Evolutionary conservation across 2,113 vertebrate species (phyloP).

Genomic region (Microtus montanus): DNA sequence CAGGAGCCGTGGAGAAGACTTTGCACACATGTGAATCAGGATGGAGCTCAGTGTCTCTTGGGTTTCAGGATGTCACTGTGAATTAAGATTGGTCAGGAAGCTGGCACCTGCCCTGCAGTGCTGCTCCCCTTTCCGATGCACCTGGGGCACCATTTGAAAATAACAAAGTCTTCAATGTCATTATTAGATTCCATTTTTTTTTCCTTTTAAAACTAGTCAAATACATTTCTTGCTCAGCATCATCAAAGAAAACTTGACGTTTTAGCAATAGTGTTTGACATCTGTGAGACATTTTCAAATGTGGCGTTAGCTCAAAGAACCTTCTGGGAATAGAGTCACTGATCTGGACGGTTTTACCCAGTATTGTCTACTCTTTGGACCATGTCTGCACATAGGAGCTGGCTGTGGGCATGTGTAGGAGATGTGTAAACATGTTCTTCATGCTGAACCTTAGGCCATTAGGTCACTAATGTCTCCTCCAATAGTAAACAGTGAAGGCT

Average conservation of each 20-base stretch:
- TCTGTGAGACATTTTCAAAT: not conserved
- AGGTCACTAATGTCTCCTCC: not conserved
- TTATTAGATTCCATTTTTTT: slow-evolving; percentile 13
- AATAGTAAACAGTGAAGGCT: slow-evolving; percentile 30
- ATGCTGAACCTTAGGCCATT: not conserved
- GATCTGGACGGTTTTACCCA: not conserved
- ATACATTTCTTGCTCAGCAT: not conserved
- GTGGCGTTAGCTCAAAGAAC: not conserved
- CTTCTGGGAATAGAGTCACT: not conserved
- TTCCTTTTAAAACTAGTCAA: not conserved
- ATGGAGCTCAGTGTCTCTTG: not conserved
- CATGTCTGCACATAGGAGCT: not conserved
- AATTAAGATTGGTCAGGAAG: not conserved
- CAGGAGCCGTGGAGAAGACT: not conserved
- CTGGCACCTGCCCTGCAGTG: not conserved
- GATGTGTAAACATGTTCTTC: not conserved
- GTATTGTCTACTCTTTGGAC: not conserved
- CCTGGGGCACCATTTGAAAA: not conserved
- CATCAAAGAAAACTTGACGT: not conserved
- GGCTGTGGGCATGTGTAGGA: not conserved
- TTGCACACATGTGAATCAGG: not conserved
- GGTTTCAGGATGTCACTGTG: not conserved
- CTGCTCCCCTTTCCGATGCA: not conserved
- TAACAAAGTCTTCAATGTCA: not conserved
- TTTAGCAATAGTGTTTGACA: not conserved